A percentile compares a stretch with the other conserved stretches of the same genome.
Evolutionary conservation across 2,113 vertebrate genomes (phyloP).

Genomic region (Sebastes schlegelii): DNA sequence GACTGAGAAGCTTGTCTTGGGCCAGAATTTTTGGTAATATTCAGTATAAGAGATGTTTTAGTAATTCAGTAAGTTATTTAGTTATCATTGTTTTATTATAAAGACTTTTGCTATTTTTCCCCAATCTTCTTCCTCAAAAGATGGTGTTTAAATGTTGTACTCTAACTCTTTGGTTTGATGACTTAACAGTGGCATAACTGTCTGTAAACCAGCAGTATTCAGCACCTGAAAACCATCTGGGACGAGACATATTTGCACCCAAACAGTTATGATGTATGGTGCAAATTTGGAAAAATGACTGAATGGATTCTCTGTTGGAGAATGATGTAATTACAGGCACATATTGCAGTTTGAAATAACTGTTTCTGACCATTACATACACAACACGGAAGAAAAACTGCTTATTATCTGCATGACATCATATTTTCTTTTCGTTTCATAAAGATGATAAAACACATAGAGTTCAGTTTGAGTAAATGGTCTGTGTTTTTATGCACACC

Average conservation of each 20-base stretch:
- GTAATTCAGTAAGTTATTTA: background rate
- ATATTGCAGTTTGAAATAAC: conserved; percentile 12
- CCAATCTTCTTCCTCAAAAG: background rate
- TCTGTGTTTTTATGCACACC: background rate
- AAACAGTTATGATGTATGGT: conserved; percentile 7
- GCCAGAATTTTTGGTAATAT: background rate
- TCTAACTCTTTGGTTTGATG: no score
- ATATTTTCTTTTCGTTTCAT: background rate
- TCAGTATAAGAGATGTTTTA: background rate
- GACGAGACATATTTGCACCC: conserved; percentile 3
- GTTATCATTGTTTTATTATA: background rate
- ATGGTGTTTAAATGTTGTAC: background rate
- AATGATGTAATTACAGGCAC: conserved; percentile 29
- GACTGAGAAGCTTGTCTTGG: background rate
- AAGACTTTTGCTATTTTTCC: background rate
- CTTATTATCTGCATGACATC: conserved; percentile 1
- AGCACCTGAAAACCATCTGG: conserved; percentile 24
- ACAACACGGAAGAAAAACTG: background rate
- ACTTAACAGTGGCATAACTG: no score
- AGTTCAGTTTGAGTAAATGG: background rate
- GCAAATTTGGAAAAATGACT: conserved; percentile 4
- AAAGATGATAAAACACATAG: background rate
- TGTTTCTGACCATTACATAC: background rate
- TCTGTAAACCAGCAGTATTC: background rate
- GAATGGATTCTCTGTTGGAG: background rate